A percentile compares a stretch with the other conserved stretches of the same genome.
These are phyloP conservation scores for Rhamphomyia laevipes DNA, from an alignment of 2,888 invertebrate genomes.

Conservation along the genomic window DNA sequence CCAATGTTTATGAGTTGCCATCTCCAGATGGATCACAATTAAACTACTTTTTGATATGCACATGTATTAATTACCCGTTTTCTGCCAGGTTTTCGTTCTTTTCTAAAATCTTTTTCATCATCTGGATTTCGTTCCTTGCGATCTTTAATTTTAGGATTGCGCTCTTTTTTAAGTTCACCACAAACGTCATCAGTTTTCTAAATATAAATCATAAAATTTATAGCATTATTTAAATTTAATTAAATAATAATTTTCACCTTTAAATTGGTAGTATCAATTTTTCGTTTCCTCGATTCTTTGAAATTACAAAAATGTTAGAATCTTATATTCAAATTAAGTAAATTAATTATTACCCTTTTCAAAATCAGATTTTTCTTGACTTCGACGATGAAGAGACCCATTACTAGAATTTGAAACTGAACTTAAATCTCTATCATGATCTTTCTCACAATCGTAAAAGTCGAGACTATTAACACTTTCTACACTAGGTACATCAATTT, in stretches of 20 bases:
- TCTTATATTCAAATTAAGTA: neutral
- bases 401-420: slow-evolving; percentile 43
- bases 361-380: slow-evolving; percentile 45
- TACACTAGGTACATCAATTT: slow-evolving; percentile 25
- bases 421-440: slow-evolving; percentile 42
- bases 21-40: too few relatives aligned
- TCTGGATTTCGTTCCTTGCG: slow-evolving; percentile 56
- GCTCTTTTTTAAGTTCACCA: slow-evolving; percentile 39
- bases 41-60: too few relatives aligned
- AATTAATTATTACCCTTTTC: slow-evolving; percentile 43
- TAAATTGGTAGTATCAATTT: neutral
- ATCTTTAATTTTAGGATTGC: slow-evolving; percentile 41
- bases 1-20: too few relatives aligned
- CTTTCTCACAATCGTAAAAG: slow-evolving; percentile 19
- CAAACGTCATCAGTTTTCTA: slow-evolving; percentile 10
- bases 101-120: slow-evolving; percentile 67
- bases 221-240: neutral
- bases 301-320: slow-evolving; percentile 20
- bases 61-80: slow-evolving; percentile 51
- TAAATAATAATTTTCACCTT: neutral
- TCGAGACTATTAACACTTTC: slow-evolving; percentile 37
- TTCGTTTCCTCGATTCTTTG: slow-evolving; percentile 25
- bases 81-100: slow-evolving; percentile 68
- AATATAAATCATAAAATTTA: neutral
- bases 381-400: slow-evolving; percentile 41